phyloP scores from a whole-genome alignment of 1,140 invertebrate genomes.

The Phocides pigmalion region DNA sequence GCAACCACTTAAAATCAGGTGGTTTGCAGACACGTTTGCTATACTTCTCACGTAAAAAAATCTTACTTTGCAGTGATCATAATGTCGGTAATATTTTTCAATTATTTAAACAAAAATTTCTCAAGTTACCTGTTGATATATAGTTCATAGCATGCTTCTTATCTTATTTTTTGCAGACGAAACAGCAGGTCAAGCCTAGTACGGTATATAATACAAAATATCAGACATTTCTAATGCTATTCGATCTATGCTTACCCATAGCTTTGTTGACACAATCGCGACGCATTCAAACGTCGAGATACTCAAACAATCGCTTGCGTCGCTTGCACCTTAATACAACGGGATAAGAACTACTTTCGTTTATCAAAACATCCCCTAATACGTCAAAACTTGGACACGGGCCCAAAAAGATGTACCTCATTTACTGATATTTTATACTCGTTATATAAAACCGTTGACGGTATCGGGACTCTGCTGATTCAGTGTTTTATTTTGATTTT shows the following conservation, averaged over 20 bases:
- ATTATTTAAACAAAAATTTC: too few relatives aligned
- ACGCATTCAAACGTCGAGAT: conserved; percentile 33
- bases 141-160: too few relatives aligned
- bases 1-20: too few relatives aligned
- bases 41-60: too few relatives aligned
- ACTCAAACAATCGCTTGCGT: conserved; percentile 32
- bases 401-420: conserved; percentile 21
- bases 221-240: neutral
- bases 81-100: too few relatives aligned
- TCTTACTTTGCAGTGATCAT: too few relatives aligned
- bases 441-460: conserved; percentile 25
- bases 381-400: conserved; percentile 34
- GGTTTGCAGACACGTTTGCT: too few relatives aligned
- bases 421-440: conserved; percentile 27
- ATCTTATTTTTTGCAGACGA: too few relatives aligned
- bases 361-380: conserved; percentile 11
- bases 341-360: neutral
- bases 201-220: neutral
- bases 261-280: conserved; percentile 32
- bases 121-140: too few relatives aligned
- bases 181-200: neutral
- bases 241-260: conserved; percentile 9
- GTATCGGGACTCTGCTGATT: too few relatives aligned
- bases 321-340: conserved; percentile 4
- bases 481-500: too few relatives aligned